Percentiles rank a stretch among this genome's conserved stretches.
Evolutionary conservation across 2,888 invertebrate species (phyloP).

Genomic region (Gasteruption jaculator): DNA sequence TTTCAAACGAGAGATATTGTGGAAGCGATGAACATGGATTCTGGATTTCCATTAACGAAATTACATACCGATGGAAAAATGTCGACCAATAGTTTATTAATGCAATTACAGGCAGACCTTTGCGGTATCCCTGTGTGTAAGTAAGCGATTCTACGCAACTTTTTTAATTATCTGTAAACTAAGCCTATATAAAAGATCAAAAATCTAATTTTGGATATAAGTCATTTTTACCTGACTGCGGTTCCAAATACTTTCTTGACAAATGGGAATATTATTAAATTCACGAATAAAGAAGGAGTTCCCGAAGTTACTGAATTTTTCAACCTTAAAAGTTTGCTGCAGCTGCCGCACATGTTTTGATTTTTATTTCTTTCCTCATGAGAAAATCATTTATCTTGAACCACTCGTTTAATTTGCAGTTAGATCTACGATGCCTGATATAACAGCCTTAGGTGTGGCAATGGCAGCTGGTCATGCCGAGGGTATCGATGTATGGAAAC

Average conservation of each 20-base stretch:
- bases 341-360: too few species aligned
- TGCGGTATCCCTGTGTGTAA: conserved; percentile 85
- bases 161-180: conserved; percentile 7
- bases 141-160: conserved; percentile 49
- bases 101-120: conserved; percentile 95
- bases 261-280: neutral
- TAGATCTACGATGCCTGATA: conserved; percentile 80
- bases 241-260: neutral
- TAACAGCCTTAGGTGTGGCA: conserved; percentile 89
- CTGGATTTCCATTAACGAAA: conserved; percentile 74
- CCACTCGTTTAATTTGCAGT: conserved; percentile 55
- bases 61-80: conserved; percentile 93
- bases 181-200: too few species aligned
- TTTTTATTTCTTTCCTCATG: too few species aligned
- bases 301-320: too few species aligned
- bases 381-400: too few species aligned
- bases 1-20: conserved; percentile 94
- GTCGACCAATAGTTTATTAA: conserved; percentile 82
- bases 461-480: conserved; percentile 84
- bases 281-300: neutral
- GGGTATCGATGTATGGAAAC: conserved; percentile 67
- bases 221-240: too few species aligned
- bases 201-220: too few species aligned
- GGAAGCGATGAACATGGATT: conserved; percentile 92
- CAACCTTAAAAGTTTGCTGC: too few species aligned